Conservation (phyloP, 2,113 vertebrate species). For the Drymodes brunneopygia region DNA sequence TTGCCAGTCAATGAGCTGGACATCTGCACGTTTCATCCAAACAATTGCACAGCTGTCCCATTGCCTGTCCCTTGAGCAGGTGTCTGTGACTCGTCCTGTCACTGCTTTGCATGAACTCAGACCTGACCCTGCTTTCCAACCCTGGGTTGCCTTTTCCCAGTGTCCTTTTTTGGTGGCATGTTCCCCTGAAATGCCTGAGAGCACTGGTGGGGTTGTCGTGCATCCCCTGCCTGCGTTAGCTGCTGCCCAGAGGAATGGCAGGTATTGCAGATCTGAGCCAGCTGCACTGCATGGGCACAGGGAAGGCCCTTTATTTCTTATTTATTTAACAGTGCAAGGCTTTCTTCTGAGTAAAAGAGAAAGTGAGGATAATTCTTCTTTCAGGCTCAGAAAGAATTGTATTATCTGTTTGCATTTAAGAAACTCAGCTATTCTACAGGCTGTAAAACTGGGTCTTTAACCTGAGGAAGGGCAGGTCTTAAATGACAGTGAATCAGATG, state of each 20-base stretch:
- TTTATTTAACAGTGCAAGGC: not conserved
- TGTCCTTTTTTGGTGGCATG: rapidly evolving
- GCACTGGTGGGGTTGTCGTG: not conserved
- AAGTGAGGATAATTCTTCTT: not conserved
- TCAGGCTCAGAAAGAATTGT: not conserved
- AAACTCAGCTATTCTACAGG: not conserved
- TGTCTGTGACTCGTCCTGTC: rapidly evolving
- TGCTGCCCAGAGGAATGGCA: not conserved
- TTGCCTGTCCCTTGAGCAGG: not conserved
- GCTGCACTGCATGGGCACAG: not conserved
- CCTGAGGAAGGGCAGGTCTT: not conserved
- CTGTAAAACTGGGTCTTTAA: not conserved
- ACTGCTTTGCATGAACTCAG: not conserved
- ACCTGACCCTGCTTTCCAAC: not conserved
- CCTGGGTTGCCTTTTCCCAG: not conserved
- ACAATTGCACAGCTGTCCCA: not conserved
- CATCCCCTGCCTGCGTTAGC: rapidly evolving
- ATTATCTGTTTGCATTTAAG: not conserved
- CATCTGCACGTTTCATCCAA: not conserved
- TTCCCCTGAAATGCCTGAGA: not conserved
- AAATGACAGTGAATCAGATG: not conserved
- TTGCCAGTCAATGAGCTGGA: not conserved
- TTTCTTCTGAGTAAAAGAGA: not conserved
- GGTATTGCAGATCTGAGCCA: rapidly evolving
- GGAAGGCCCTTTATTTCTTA: not conserved